A percentile compares a stretch with the other conserved stretches of the same genome.
Conservation (phyloP, 1,140 invertebrate genomes). For the Linepithema humile region DNA sequence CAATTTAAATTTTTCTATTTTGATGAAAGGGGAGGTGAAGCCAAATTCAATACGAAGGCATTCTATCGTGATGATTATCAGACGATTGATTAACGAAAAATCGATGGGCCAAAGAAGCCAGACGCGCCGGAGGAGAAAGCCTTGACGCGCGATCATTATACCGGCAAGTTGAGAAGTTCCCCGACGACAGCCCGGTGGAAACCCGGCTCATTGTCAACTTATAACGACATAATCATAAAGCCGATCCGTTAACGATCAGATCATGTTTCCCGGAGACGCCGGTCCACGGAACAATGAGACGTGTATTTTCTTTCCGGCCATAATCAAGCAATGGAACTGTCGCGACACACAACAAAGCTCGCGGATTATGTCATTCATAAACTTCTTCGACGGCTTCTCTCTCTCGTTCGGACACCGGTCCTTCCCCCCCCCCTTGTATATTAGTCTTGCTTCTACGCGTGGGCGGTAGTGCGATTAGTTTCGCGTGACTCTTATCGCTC, state of each 20-base stretch:
- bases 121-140: not conserved
- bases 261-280: constrained; percentile 70
- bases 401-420: constrained; percentile 46
- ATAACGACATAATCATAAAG: constrained; percentile 74
- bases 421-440: not conserved
- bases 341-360: constrained; percentile 30
- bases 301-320: constrained; percentile 69
- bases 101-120: not conserved
- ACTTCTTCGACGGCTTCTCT: constrained; percentile 67
- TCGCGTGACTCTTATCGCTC: constrained; percentile 18
- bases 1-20: not conserved
- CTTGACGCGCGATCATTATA: constrained; percentile 26
- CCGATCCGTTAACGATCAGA: constrained; percentile 70
- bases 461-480: constrained; percentile 29
- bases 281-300: constrained; percentile 68
- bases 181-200: constrained; percentile 62
- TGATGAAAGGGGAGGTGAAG: not conserved
- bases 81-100: constrained; percentile 7
- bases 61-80: not conserved
- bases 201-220: constrained; percentile 69
- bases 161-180: constrained; percentile 70
- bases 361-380: constrained; percentile 60
- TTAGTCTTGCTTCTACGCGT: constrained; percentile 33
- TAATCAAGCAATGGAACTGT: constrained; percentile 69
- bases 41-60: not conserved